A percentile compares a stretch with the other conserved stretches of the same genome.
These are phyloP conservation scores for Sycophaga agraensis DNA, from an alignment of 1,140 invertebrate genomes.

Conservation along the genomic window DNA sequence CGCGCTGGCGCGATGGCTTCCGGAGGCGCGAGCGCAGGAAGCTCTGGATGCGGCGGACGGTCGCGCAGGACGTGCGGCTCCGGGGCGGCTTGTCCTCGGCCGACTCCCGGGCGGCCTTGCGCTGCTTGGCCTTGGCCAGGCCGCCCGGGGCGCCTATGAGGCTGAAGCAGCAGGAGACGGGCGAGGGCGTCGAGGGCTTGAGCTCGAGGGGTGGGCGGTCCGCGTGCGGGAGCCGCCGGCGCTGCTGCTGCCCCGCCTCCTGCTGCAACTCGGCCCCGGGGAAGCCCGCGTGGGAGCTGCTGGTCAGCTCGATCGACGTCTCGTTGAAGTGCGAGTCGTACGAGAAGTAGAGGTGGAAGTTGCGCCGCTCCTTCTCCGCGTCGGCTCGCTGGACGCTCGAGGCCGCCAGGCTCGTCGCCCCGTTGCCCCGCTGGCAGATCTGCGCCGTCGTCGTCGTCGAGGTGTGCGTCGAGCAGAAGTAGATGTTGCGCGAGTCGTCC, in stretches of 20 bases:
- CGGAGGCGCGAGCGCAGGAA: constrained; percentile 44
- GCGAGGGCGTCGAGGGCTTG: constrained; percentile 50
- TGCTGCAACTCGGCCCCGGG: background rate
- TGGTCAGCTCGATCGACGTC: constrained; percentile 45
- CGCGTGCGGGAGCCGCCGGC: background rate
- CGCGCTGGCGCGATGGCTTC: constrained; percentile 40
- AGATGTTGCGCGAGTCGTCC: constrained; percentile 35
- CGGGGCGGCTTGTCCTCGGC: background rate
- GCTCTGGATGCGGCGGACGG: constrained; percentile 45
- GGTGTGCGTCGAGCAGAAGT: constrained; percentile 44
- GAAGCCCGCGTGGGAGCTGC: constrained; percentile 27
- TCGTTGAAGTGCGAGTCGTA: constrained; percentile 45
- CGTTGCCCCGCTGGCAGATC: constrained; percentile 26
- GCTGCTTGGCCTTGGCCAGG: constrained; percentile 16
- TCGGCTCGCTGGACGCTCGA: constrained; percentile 3
- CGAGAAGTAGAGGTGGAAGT: constrained; percentile 51
- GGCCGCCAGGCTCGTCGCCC: background rate
- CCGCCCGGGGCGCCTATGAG: constrained; percentile 37
- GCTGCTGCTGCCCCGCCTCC: background rate
- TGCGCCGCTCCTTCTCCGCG: constrained; percentile 34
- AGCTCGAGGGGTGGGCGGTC: constrained; percentile 31
- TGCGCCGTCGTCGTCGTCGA: constrained; percentile 2
- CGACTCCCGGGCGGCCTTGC: background rate
- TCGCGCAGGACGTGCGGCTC: constrained; percentile 45
- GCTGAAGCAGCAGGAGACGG: constrained; percentile 53